These are phyloP conservation scores for Cheirogaleus medius DNA, from an alignment of 2,113 vertebrate genomes.

Conservation along the genomic window DNA sequence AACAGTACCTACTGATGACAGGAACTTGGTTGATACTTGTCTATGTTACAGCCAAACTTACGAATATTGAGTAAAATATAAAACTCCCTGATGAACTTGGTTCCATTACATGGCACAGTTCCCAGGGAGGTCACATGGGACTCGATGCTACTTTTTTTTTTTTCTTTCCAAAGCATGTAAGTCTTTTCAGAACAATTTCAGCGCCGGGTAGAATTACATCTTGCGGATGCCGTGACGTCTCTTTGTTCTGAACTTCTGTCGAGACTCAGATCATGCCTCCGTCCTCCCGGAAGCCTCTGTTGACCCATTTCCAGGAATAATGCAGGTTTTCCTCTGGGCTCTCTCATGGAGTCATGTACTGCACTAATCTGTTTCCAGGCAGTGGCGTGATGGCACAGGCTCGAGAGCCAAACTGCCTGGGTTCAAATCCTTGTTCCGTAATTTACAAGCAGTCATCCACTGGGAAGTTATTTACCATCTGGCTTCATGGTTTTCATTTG, in stretches of 20 bases:
- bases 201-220: conserved; percentile 26
- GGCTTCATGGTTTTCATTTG: background rate
- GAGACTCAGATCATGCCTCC: background rate
- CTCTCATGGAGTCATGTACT: background rate
- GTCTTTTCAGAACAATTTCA: conserved; percentile 48
- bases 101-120: conserved; percentile 58
- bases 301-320: conserved; percentile 62
- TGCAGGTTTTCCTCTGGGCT: background rate
- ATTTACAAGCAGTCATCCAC: background rate
- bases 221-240: conserved; percentile 31
- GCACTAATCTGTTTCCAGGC: conserved; percentile 38
- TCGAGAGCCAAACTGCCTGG: background rate
- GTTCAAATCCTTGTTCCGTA: conserved; percentile 29
- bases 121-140: conserved; percentile 53
- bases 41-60: conserved; percentile 2
- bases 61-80: conserved; percentile 74
- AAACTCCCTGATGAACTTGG: conserved; percentile 58
- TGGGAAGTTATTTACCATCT: background rate
- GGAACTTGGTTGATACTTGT: conserved; percentile 43
- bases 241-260: conserved; percentile 20
- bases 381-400: background rate
- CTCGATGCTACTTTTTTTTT: background rate
- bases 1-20: conserved; percentile 17
- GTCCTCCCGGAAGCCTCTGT: conserved; percentile 13
- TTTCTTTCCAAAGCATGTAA: background rate